A percentile compares a stretch with the other conserved stretches of the same genome.
phyloP scores from a whole-genome alignment of 2,888 invertebrate species.

The Chaetogeoica ovagalla region DNA sequence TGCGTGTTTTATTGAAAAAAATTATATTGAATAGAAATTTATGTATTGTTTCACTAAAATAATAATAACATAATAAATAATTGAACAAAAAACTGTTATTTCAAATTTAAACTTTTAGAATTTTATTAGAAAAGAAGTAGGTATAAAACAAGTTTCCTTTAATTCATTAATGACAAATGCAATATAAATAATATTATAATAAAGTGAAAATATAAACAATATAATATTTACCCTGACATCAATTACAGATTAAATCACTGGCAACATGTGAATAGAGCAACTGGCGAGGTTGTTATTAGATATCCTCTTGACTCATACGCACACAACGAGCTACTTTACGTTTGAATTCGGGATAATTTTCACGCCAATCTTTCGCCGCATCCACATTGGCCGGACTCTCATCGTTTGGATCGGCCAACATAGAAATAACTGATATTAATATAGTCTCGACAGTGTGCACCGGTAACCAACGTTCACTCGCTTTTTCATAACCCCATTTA shows the following conservation, averaged over 20 bases:
- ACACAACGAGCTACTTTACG: constrained; percentile 97
- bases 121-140: neutral
- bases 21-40: too few relatives aligned
- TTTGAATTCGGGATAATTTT: constrained; percentile 95
- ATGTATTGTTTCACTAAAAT: too few relatives aligned
- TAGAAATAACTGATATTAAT: constrained; percentile 97
- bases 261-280: constrained; percentile 42
- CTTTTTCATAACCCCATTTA: constrained; percentile 97
- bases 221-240: constrained; percentile 48
- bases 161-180: neutral
- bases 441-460: constrained; percentile 99
- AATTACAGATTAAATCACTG: constrained; percentile 31
- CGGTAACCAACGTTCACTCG: constrained; percentile 96
- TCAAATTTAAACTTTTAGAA: neutral
- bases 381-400: constrained; percentile 99
- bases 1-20: too few relatives aligned
- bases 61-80: too few relatives aligned
- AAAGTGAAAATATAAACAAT: constrained; percentile 23
- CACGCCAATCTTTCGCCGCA: constrained; percentile 99
- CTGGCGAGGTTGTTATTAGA: constrained; percentile 69
- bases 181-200: neutral
- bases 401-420: constrained; percentile 98
- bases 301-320: constrained; percentile 98
- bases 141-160: neutral
- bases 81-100: neutral